These are phyloP conservation scores for Crossaster papposus DNA, from an alignment of 53 echinoderm and acorn worm species.

Conservation along the genomic window DNA sequence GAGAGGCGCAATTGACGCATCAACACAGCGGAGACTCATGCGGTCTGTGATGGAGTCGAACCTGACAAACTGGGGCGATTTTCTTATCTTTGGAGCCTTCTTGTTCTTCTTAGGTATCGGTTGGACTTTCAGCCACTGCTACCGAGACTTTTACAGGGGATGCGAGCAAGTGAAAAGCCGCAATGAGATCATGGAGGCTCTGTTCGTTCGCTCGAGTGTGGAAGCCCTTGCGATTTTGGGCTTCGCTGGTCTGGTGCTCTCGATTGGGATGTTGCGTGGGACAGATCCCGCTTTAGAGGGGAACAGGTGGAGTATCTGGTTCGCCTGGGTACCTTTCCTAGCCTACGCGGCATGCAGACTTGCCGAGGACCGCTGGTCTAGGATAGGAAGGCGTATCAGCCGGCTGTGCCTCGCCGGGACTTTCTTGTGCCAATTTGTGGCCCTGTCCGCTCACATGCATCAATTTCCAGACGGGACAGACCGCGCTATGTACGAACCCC, in stretches of 20 bases:
- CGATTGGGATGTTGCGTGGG: conserved; percentile 60
- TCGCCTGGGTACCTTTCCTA: conserved; percentile 53
- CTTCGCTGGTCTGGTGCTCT: conserved; percentile 67
- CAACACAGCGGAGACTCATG: background rate
- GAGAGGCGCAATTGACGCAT: background rate
- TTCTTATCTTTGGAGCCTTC: conserved; percentile 81
- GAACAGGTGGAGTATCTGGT: conserved; percentile 46
- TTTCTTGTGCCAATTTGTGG: conserved; percentile 77
- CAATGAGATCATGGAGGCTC: conserved; percentile 69
- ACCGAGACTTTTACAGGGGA: conserved; percentile 67
- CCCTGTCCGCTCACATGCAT: conserved; percentile 69
- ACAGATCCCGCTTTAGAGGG: background rate
- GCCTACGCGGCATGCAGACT: conserved; percentile 46
- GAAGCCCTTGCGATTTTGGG: conserved; percentile 68
- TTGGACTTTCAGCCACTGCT: conserved; percentile 83
- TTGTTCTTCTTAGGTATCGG: conserved; percentile 81
- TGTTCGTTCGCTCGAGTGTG: conserved; percentile 68
- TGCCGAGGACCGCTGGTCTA: conserved; percentile 40
- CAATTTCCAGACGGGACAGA: conserved; percentile 68
- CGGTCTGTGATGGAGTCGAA: conserved; percentile 9
- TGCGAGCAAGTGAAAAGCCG: conserved; percentile 50
- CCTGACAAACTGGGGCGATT: conserved; percentile 78
- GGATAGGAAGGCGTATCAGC: conserved; percentile 2
- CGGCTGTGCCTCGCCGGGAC: conserved; percentile 73
- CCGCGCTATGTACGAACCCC: conserved; percentile 89